Conservation (phyloP, 2,797 vertebrate species). For the Muscicapa striata region DNA sequence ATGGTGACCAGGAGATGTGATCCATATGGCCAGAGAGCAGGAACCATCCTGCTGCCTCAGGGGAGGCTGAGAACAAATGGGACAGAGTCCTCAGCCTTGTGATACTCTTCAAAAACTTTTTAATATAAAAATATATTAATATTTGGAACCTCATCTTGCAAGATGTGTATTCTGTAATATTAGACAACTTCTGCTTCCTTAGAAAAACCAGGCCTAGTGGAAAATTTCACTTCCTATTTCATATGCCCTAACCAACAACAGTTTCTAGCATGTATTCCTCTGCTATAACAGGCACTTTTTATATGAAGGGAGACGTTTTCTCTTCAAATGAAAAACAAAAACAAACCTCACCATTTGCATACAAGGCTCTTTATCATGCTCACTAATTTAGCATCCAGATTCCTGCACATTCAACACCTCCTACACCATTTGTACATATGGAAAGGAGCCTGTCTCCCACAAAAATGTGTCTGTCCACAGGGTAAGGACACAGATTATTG, state of each 20-base stretch:
- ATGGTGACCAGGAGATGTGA: neutral
- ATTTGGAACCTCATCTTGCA: neutral
- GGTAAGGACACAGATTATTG: neutral
- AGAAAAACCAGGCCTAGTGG: neutral
- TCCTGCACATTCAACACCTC: neutral
- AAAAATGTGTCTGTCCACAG: neutral
- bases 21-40: neutral
- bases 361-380: neutral
- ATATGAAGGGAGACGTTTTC: neutral
- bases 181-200: neutral
- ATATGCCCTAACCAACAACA: neutral
- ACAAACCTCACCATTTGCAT: neutral
- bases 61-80: neutral
- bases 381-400: neutral
- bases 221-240: neutral
- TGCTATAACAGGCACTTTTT: neutral
- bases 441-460: neutral
- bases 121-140: neutral
- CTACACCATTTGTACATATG: neutral
- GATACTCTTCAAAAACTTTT: neutral
- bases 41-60: neutral
- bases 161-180: neutral
- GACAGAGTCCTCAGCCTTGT: neutral
- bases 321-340: neutral
- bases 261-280: neutral